phyloP scores from a whole-genome alignment of 37 sponge, comb jelly and placozoan genomes.

The Chondrilla cf. caribensis region DNA sequence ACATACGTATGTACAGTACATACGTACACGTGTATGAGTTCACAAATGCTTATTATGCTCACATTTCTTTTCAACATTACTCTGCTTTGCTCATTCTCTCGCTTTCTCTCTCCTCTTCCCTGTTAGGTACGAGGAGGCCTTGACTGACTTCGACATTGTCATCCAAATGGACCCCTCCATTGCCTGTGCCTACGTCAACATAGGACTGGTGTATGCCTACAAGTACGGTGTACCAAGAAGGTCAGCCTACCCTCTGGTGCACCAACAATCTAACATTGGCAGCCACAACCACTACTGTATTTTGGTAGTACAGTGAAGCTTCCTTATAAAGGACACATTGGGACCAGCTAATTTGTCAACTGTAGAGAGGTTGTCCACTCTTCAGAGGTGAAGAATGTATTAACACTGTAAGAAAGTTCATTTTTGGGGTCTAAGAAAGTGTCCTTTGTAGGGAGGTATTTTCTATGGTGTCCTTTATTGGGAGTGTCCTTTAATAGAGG shows the following conservation, averaged over 20 bases:
- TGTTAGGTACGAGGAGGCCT: constrained; percentile 82
- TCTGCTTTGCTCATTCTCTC: neutral
- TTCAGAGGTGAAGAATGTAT: too few relatives aligned
- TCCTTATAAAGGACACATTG: too few relatives aligned
- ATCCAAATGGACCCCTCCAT: constrained; percentile 58
- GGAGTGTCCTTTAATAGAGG: too few relatives aligned
- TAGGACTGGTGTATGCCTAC: constrained; percentile 69
- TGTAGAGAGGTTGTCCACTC: too few relatives aligned
- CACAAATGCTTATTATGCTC: too few relatives aligned
- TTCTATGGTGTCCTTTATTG: too few relatives aligned
- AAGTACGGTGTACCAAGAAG: constrained; percentile 23
- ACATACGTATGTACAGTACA: too few relatives aligned
- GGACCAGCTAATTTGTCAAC: neutral
- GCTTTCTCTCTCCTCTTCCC: neutral
- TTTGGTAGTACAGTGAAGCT: too few relatives aligned
- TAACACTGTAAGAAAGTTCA: too few relatives aligned
- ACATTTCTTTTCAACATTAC: neutral
- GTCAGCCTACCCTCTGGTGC: constrained; percentile 17
- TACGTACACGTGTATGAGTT: too few relatives aligned
- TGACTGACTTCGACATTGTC: constrained; percentile 71
- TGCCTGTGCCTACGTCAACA: constrained; percentile 63
- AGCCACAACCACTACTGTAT: neutral
- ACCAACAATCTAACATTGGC: neutral
- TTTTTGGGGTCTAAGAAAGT: too few relatives aligned
- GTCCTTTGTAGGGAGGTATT: too few relatives aligned